Percentiles rank a stretch among this genome's conserved stretches.
Evolutionary conservation across 2,888 invertebrate species (phyloP).

Genomic region (Mimas tiliae): DNA sequence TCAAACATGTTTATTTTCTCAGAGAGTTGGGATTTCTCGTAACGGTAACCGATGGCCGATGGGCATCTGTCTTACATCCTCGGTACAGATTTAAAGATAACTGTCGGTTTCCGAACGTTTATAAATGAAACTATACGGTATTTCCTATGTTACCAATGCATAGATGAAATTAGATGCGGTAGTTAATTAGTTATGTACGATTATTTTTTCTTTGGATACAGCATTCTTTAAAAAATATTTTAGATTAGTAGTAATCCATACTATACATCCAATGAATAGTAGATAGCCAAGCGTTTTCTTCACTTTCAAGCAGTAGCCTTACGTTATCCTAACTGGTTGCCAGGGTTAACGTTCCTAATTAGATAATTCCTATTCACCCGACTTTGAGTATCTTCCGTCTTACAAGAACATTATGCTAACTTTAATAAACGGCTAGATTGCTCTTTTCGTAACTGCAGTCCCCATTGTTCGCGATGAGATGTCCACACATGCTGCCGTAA

Average conservation of each 20-base stretch:
- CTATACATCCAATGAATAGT: no score
- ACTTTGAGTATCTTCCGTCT: background rate
- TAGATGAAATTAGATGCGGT: background rate
- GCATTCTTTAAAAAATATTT: background rate
- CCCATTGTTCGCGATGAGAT: conserved; percentile 50
- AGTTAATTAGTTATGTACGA: background rate
- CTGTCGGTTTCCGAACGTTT: conserved; percentile 14
- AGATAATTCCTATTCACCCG: no score
- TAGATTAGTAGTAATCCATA: no score
- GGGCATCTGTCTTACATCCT: conserved; percentile 14
- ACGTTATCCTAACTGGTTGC: no score
- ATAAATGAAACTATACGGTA: conserved; percentile 25
- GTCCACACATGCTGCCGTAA: conserved; percentile 31
- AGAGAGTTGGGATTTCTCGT: conserved; percentile 6
- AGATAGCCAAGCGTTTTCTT: no score
- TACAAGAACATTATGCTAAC: background rate
- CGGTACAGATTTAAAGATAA: conserved; percentile 11
- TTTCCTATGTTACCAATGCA: background rate
- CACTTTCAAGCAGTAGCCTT: no score
- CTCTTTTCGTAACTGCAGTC: conserved; percentile 46
- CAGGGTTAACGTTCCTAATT: no score
- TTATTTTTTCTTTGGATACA: background rate
- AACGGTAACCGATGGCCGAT: conserved; percentile 13
- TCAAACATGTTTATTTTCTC: conserved; percentile 14
- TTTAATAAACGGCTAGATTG: conserved; percentile 24